phyloP scores from a whole-genome alignment of 2,888 invertebrate genomes.

The Eupithecia centaureata region DNA sequence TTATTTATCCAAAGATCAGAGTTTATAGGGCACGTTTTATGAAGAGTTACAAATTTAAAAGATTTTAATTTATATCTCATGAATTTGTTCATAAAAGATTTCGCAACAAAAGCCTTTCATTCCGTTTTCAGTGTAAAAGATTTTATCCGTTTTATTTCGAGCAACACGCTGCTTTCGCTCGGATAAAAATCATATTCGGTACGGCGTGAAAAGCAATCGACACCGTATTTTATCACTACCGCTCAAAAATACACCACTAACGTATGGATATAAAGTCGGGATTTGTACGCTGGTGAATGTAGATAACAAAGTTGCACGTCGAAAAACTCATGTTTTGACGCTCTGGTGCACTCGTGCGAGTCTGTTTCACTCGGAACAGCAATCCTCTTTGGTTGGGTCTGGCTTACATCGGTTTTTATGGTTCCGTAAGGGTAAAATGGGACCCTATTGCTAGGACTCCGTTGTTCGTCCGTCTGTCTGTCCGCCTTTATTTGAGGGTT shows the following conservation, averaged over 20 bases:
- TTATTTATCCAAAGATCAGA: neutral
- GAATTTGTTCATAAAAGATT: constrained; percentile 24
- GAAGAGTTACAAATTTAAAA: neutral
- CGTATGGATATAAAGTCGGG: constrained; percentile 44
- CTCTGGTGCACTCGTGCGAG: constrained; percentile 55
- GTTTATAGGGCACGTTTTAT: neutral
- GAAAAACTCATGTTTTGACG: constrained; percentile 57
- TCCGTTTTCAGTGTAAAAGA: constrained; percentile 28
- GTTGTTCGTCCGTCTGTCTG: too few relatives aligned
- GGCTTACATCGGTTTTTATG: neutral
- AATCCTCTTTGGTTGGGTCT: neutral
- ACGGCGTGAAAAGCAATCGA: constrained; percentile 65
- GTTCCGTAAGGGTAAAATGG: too few relatives aligned
- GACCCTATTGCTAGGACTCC: too few relatives aligned
- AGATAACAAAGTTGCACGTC: constrained; percentile 50
- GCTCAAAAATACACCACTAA: constrained; percentile 42
- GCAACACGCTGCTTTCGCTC: constrained; percentile 66
- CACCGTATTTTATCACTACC: constrained; percentile 43
- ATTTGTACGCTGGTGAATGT: constrained; percentile 36
- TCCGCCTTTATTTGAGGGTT: too few relatives aligned
- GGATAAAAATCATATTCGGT: constrained; percentile 68
- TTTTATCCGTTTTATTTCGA: constrained; percentile 45
- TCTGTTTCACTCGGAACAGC: constrained; percentile 9
- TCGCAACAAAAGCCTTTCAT: constrained; percentile 29
- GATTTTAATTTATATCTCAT: constrained; percentile 5